Conservation (phyloP, 2,888 invertebrate species). For the Philhelius pedissequus region DNA sequence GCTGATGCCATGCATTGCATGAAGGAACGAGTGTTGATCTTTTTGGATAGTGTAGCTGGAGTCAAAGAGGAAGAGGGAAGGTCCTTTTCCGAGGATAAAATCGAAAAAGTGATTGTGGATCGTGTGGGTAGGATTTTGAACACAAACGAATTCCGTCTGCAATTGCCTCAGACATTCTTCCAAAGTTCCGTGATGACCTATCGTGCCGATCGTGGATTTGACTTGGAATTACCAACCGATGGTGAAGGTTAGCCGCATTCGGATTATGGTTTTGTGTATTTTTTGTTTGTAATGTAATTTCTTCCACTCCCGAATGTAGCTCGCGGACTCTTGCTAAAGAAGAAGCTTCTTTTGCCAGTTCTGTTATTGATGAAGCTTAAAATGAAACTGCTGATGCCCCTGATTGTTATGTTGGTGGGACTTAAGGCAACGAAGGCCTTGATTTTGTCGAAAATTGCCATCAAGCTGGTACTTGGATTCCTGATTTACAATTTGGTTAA, state of each 20-base stretch:
- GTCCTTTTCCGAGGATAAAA: conserved; percentile 82
- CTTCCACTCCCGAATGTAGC: conserved; percentile 80
- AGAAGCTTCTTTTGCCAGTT: conserved; percentile 89
- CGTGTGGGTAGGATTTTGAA: conserved; percentile 85
- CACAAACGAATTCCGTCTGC: conserved; percentile 86
- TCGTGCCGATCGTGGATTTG: conserved; percentile 84
- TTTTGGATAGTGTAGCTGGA: conserved; percentile 86
- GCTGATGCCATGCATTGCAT: conserved; percentile 86
- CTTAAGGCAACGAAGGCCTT: conserved; percentile 91
- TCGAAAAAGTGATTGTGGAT: conserved; percentile 87
- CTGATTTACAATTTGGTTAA: conserved; percentile 88
- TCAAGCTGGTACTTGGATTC: conserved; percentile 89
- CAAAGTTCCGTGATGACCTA: conserved; percentile 84
- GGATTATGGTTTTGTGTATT: background rate
- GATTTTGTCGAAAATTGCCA: conserved; percentile 90
- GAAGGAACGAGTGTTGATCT: conserved; percentile 87
- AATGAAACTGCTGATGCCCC: conserved; percentile 90
- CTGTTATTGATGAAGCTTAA: conserved; percentile 89
- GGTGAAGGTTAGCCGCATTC: conserved; percentile 75
- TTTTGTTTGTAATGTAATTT: background rate
- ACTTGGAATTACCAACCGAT: conserved; percentile 82
- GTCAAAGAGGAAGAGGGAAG: conserved; percentile 82
- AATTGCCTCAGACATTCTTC: conserved; percentile 86
- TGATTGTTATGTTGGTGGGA: conserved; percentile 88
- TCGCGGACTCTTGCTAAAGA: conserved; percentile 89